Evolutionary conservation across 2,113 vertebrate species (phyloP), one percentile per base, ranked within the genome.

Genomic region (Ceyx melanurus): DNA sequence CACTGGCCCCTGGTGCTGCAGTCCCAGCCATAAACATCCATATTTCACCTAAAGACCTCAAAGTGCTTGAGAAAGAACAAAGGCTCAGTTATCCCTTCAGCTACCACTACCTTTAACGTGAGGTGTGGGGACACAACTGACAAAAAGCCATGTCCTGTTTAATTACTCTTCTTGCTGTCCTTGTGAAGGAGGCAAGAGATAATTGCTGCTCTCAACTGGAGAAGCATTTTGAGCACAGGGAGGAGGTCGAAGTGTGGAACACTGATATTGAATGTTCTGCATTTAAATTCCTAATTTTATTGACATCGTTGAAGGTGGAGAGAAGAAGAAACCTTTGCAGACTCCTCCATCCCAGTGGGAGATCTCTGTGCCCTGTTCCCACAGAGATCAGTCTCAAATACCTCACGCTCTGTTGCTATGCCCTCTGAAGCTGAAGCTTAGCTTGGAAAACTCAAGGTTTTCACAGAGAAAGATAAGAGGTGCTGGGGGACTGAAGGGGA

Each of bases 331-430:
- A 81, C 35, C 71, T 53, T 35, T 33, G 26, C 0, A 3, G 65
- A 6, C 12, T 58, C 40, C 50, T 37, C 54, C 46, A 42, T 35
- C 42, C 45, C 28, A 35, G 35, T 25, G 50, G 29, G 61, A 82
- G 28, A 61, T 33, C 16, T 57, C n/a, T 57, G 60, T 74, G 56
- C 25, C 28, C 62, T 22, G 26, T 10, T 64, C 65, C 13, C 51
- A n/a, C 51, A 25, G 50, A 60, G 23, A 43, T n/a, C 78, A 73
- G 60, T 28, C 42, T 89, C 83, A n/a, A 48, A 58, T 18, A 20
- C n/a, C 58, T 58, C 31, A 26, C 1, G 1, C 13, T 31, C 7
- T 11, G 5, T 42, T 22, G 35, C 33, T 28, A 5, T 2, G 1
- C 6, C 58, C 48, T 67, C 37, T 22, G 7, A 22, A 84, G 21